Conservation (phyloP, 2,797 vertebrate species). For the Molothrus ater region DNA sequence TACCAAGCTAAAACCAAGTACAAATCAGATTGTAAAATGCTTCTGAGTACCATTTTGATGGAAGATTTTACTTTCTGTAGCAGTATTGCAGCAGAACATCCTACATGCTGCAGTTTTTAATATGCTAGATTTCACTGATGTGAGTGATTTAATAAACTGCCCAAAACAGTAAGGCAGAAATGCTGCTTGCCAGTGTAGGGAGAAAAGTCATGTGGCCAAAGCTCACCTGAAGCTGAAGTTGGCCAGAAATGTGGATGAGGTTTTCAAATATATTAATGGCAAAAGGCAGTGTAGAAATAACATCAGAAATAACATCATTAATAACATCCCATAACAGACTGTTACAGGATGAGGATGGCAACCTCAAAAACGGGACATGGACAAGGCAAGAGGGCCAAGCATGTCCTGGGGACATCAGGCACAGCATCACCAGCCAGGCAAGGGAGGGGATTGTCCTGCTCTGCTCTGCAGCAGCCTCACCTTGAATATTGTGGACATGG, state of each 20-base stretch:
- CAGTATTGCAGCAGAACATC: neutral
- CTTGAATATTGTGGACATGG: neutral
- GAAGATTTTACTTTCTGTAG: neutral
- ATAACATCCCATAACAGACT: no score
- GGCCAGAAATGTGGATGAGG: neutral
- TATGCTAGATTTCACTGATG: neutral
- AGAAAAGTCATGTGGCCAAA: rapidly evolving
- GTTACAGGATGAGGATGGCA: no score
- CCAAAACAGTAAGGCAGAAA: neutral
- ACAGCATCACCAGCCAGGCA: rapidly evolving
- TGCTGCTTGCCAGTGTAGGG: neutral
- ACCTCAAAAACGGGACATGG: neutral
- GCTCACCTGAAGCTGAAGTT: neutral
- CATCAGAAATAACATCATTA: neutral
- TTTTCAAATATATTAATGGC: neutral
- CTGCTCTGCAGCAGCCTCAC: neutral
- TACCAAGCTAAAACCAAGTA: neutral
- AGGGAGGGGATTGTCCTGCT: neutral
- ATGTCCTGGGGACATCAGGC: no score
- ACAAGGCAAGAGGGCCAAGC: neutral
- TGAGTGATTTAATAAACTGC: neutral
- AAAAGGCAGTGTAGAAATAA: neutral
- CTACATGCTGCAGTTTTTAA: neutral
- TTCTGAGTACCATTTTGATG: neutral
- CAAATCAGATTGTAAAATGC: neutral